Evolutionary conservation across 2,888 invertebrate genomes (phyloP).

Genomic region (Hydrotaea diabolus): DNA sequence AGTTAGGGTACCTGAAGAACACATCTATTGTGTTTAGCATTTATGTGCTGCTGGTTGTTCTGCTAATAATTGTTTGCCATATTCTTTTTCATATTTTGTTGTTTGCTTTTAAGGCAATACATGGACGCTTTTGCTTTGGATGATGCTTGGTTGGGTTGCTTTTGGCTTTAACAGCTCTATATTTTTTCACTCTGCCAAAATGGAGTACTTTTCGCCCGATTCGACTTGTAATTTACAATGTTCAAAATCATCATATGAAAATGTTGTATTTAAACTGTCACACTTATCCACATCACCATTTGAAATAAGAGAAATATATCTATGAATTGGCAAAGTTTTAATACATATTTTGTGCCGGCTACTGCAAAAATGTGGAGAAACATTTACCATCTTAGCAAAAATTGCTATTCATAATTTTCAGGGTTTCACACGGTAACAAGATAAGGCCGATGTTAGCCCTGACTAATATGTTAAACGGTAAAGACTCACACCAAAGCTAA

Average conservation of each 20-base stretch:
- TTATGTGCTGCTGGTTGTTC: background rate
- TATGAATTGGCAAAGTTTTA: conserved; percentile 23
- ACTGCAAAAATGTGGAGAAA: background rate
- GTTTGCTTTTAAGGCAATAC: conserved; percentile 16
- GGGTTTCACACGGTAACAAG: no score
- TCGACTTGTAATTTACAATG: conserved; percentile 38
- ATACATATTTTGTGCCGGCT: background rate
- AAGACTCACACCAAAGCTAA: no score
- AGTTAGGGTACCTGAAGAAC: no score
- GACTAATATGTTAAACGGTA: no score
- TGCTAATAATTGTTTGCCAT: background rate
- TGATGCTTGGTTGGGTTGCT: background rate
- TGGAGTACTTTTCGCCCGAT: conserved; percentile 24
- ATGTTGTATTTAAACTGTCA: background rate
- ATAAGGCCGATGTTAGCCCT: no score
- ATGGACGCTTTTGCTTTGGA: background rate
- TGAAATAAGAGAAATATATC: conserved; percentile 18
- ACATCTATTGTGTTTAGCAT: background rate
- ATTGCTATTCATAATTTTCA: no score
- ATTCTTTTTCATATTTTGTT: background rate
- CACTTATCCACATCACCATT: background rate
- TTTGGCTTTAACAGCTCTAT: conserved; percentile 12
- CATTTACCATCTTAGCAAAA: no score
- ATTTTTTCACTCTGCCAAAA: conserved; percentile 13
- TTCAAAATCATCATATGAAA: conserved; percentile 35